These are phyloP conservation scores for Drosophila aff. DNA, from an alignment of 1,140 invertebrate species.

Conservation along the genomic window DNA sequence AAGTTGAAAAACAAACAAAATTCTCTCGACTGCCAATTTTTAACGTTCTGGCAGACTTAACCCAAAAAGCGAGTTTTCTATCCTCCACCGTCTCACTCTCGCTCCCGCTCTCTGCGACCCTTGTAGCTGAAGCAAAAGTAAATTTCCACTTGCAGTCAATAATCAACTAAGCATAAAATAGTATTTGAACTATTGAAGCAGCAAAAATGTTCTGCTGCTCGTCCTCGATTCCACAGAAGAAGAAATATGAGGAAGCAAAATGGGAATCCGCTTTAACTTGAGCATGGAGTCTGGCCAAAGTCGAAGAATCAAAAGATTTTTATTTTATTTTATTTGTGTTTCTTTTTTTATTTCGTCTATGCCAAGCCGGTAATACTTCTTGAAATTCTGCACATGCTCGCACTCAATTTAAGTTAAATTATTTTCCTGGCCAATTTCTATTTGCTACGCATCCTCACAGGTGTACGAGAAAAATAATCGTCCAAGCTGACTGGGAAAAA, in stretches of 20 bases:
- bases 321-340: constrained; percentile 35
- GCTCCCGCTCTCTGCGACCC: background rate
- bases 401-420: constrained; percentile 82
- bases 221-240: constrained; percentile 12
- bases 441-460: constrained; percentile 41
- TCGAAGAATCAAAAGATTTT: constrained; percentile 26
- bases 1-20: constrained; percentile 81
- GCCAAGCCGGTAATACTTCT: constrained; percentile 45
- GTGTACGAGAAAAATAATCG: constrained; percentile 42
- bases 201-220: constrained; percentile 74
- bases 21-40: constrained; percentile 72
- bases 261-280: constrained; percentile 73
- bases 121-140: constrained; percentile 58
- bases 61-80: constrained; percentile 32
- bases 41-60: constrained; percentile 74
- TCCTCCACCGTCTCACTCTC: constrained; percentile 5
- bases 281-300: constrained; percentile 53
- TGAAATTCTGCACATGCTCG: constrained; percentile 77
- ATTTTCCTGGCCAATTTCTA: constrained; percentile 64
- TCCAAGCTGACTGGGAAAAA: constrained; percentile 4
- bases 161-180: constrained; percentile 84
- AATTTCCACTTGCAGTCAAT: constrained; percentile 74
- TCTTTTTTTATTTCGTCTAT: constrained; percentile 27
- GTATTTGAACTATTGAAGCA: constrained; percentile 83
- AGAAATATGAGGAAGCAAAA: constrained; percentile 30